Conservation (phyloP, 2,797 vertebrate species). For the Peromyscus attwateri region DNA sequence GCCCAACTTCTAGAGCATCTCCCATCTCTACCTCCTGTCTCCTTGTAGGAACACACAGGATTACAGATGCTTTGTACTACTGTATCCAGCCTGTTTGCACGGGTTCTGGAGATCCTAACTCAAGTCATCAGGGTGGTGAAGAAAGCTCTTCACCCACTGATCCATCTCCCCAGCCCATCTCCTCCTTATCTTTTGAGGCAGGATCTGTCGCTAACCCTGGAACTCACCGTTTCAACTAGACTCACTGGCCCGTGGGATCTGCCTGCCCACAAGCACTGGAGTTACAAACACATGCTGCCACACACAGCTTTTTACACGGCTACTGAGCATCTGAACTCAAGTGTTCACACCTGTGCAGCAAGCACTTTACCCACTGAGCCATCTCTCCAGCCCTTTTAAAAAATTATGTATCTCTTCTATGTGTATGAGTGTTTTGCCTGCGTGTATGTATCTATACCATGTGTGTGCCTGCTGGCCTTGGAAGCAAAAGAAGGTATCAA, state of each 20-base stretch:
- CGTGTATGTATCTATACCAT: too few relatives aligned
- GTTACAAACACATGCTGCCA: neutral
- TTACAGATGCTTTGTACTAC: neutral
- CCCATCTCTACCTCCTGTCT: neutral
- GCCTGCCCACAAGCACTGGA: neutral
- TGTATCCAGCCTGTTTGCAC: neutral
- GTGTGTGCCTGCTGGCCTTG: neutral
- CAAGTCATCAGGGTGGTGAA: neutral
- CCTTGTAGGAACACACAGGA: neutral
- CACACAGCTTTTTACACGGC: neutral
- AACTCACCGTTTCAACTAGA: neutral
- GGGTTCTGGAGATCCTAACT: neutral
- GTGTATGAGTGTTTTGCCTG: neutral
- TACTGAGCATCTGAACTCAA: neutral
- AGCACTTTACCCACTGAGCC: neutral
- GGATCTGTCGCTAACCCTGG: neutral
- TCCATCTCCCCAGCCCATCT: too few relatives aligned
- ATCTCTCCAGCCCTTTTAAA: neutral
- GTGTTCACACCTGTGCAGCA: neutral
- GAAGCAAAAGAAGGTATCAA: neutral
- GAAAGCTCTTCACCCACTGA: neutral
- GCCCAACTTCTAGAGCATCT: neutral
- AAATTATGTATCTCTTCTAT: neutral
- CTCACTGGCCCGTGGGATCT: neutral
- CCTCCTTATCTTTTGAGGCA: neutral